A percentile compares a stretch with the other conserved stretches of the same genome.
Evolutionary conservation across 2,113 vertebrate genomes (phyloP).

Genomic region (Xerus inauris): DNA sequence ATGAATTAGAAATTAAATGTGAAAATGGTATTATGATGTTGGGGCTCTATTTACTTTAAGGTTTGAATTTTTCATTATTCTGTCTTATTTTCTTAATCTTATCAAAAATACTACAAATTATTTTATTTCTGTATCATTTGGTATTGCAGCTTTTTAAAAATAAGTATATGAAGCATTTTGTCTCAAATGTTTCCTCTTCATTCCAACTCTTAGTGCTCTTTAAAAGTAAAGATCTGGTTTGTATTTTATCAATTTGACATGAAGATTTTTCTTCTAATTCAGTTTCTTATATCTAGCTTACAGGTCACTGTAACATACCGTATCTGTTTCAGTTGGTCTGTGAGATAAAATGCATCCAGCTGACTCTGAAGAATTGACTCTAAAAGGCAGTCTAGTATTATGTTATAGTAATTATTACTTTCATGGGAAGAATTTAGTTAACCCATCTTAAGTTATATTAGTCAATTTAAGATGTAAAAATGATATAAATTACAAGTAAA

Average conservation of each 20-base stretch:
- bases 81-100: background rate
- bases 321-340: background rate
- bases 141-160: background rate
- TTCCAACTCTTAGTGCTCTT: background rate
- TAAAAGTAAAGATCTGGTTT: background rate
- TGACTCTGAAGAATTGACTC: background rate
- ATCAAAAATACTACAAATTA: slow-evolving; percentile 31
- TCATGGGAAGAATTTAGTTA: slow-evolving; percentile 30
- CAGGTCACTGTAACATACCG: background rate
- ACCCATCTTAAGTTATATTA: slow-evolving; percentile 22
- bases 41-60: background rate
- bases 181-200: background rate
- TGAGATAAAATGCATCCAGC: background rate
- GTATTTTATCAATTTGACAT: slow-evolving; percentile 17
- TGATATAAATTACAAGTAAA: slow-evolving; percentile 29
- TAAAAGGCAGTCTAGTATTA: background rate
- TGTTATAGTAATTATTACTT: slow-evolving; percentile 14
- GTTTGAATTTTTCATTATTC: slow-evolving; percentile 22
- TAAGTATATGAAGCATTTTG: background rate
- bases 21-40: background rate
- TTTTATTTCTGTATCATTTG: background rate
- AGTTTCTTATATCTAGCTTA: background rate
- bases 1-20: slow-evolving; percentile 9
- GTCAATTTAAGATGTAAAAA: slow-evolving; percentile 43
- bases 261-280: background rate